Percentiles rank a stretch among this genome's conserved stretches.
phyloP scores from a whole-genome alignment of 2,888 invertebrate species.

The Sarcophaga variegata region DNA sequence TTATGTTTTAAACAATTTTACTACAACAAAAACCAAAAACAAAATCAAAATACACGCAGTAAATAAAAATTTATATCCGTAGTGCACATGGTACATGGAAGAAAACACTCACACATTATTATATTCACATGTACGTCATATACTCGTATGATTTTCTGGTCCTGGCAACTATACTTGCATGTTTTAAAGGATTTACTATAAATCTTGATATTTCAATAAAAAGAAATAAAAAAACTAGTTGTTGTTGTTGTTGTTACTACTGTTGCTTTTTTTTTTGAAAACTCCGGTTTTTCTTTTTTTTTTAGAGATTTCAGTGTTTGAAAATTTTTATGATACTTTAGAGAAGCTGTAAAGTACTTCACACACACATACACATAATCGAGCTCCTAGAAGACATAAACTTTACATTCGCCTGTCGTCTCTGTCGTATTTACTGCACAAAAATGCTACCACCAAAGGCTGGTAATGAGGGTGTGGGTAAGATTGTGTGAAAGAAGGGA shows the following conservation, averaged over 20 bases:
- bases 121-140: neutral
- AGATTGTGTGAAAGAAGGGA: too few species aligned
- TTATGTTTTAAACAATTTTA: too few species aligned
- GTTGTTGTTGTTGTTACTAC: slow-evolving; percentile 69
- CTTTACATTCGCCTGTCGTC: neutral
- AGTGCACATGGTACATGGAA: too few species aligned
- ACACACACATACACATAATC: neutral
- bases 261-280: slow-evolving; percentile 71
- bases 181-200: slow-evolving; percentile 60
- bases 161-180: slow-evolving; percentile 44
- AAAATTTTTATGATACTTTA: slow-evolving; percentile 30
- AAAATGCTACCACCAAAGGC: neutral
- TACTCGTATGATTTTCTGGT: neutral
- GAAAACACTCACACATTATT: too few species aligned
- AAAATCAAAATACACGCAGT: too few species aligned
- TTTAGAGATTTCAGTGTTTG: slow-evolving; percentile 5
- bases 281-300: neutral
- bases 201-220: slow-evolving; percentile 65
- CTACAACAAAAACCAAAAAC: too few species aligned
- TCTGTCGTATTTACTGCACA: neutral
- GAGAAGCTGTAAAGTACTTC: neutral
- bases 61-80: too few species aligned
- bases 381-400: neutral
- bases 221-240: neutral
- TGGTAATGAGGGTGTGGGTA: too few species aligned